These are phyloP conservation scores for Trichechus manatus DNA, from an alignment of 2,113 vertebrate species.

Conservation along the genomic window DNA sequence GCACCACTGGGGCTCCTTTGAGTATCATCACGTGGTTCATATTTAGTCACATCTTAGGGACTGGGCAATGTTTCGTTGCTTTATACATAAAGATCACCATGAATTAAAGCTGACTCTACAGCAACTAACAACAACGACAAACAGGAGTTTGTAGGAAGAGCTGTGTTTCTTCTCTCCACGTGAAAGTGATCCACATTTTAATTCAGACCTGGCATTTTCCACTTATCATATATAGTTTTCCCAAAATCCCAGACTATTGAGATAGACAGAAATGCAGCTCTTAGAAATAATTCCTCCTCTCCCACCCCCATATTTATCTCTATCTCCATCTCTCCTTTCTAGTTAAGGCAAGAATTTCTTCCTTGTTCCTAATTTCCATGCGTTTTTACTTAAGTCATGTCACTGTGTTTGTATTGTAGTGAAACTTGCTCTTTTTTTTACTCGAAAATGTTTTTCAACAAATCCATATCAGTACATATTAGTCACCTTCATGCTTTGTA, in stretches of 20 bases:
- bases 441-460: not conserved
- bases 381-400: not conserved
- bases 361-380: not conserved
- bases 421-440: not conserved
- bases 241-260: not conserved
- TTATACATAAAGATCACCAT: too few species aligned
- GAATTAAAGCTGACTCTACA: too few species aligned
- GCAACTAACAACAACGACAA: too few species aligned
- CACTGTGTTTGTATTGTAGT: not conserved
- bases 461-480: not conserved
- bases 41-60: not conserved
- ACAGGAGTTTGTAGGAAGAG: not conserved
- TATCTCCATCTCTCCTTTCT: too few species aligned
- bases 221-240: not conserved
- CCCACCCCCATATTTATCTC: too few species aligned
- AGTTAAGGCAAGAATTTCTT: too few species aligned
- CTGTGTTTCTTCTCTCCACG: not conserved
- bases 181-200: not conserved
- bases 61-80: too few species aligned
- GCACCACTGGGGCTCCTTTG: too few species aligned
- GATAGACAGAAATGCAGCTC: too few species aligned
- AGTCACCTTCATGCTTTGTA: not conserved
- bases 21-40: not conserved
- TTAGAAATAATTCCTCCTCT: too few species aligned
- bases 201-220: not conserved